Evolutionary conservation across 2,113 vertebrate genomes (phyloP).

Genomic region (Calidris pygmaea): DNA sequence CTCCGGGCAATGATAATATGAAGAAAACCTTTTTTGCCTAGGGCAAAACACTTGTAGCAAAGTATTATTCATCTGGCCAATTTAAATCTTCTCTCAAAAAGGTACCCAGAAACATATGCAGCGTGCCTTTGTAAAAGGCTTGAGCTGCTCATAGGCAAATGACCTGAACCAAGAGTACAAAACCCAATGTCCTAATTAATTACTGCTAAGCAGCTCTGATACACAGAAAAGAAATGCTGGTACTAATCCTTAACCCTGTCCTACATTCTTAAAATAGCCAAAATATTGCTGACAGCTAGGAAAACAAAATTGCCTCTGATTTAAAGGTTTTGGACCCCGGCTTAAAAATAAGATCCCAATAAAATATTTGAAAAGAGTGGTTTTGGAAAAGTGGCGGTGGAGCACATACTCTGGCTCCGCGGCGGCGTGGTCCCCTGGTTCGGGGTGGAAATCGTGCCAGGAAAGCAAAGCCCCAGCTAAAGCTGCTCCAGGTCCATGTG

Average conservation of each 20-base stretch:
- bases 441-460: not conserved
- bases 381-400: not conserved
- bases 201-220: slow-evolving; percentile 85
- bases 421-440: not conserved
- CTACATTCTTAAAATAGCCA: slow-evolving; percentile 87
- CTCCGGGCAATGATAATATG: slow-evolving; percentile 79
- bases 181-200: slow-evolving; percentile 87
- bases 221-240: slow-evolving; percentile 79
- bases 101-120: slow-evolving; percentile 84
- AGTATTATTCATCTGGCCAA: slow-evolving; percentile 84
- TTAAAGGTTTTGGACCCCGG: slow-evolving; percentile 17
- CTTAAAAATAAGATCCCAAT: not conserved
- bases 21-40: slow-evolving; percentile 78
- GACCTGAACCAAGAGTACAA: slow-evolving; percentile 83
- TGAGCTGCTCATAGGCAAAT: slow-evolving; percentile 81
- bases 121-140: slow-evolving; percentile 79
- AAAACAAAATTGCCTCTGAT: slow-evolving; percentile 74
- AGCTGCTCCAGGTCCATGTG: not conserved
- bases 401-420: not conserved
- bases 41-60: slow-evolving; percentile 85
- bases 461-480: not conserved
- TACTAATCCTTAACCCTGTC: slow-evolving; percentile 83
- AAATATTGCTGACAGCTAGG: slow-evolving; percentile 78
- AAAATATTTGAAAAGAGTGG: not conserved
- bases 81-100: slow-evolving; percentile 84